Percentiles rank a stretch among this genome's conserved stretches.
Conservation (phyloP, 2,888 invertebrate species). For the Cenopis cana region DNA sequence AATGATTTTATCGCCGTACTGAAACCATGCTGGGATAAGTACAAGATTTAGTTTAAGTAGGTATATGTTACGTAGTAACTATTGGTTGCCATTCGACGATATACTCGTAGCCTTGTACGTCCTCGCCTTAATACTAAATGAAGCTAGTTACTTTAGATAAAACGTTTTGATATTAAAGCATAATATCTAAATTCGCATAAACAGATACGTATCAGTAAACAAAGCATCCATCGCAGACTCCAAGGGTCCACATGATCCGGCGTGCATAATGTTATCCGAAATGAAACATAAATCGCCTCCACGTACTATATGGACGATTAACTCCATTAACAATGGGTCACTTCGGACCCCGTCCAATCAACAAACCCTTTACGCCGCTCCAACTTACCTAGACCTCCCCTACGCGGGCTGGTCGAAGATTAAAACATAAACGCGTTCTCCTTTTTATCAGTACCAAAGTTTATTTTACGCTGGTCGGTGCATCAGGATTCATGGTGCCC, state of each 20-base stretch:
- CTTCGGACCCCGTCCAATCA: constrained; percentile 76
- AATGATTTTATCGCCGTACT: background rate
- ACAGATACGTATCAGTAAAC: constrained; percentile 32
- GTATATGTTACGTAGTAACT: too few species aligned
- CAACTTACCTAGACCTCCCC: constrained; percentile 44
- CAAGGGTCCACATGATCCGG: constrained; percentile 75
- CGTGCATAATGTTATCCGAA: constrained; percentile 83
- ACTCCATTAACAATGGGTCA: constrained; percentile 82
- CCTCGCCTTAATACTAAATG: background rate
- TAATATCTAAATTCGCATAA: constrained; percentile 21
- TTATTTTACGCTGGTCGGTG: constrained; percentile 65
- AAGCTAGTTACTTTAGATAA: constrained; percentile 4
- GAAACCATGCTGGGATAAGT: too few species aligned
- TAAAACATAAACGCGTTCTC: constrained; percentile 24
- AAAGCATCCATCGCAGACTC: constrained; percentile 63
- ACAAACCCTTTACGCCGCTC: constrained; percentile 70
- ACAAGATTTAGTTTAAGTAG: too few species aligned
- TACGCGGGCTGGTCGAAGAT: constrained; percentile 27
- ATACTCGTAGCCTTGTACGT: too few species aligned
- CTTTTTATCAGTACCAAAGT: constrained; percentile 43
- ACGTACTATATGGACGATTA: constrained; percentile 81
- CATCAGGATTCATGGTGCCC: constrained; percentile 83
- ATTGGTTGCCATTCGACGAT: too few species aligned
- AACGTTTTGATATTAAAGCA: constrained; percentile 9
- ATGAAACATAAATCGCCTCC: constrained; percentile 83